Base-by-base conservation (phyloP, 2,113 vertebrate species). In the Turnix velox region DNA sequence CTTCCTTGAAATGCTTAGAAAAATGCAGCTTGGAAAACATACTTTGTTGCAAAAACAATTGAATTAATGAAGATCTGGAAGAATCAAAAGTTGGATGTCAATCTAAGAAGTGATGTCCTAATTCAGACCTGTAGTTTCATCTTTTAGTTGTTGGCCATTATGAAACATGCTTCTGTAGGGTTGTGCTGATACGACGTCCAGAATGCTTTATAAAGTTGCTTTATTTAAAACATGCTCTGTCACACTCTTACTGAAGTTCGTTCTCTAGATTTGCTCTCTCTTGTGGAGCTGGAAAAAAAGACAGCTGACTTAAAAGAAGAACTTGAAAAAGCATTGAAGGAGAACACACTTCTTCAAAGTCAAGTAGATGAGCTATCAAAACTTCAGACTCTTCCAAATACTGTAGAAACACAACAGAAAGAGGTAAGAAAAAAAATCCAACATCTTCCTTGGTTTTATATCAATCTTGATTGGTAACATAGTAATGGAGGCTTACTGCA, bases 221-320 rank as follows among this genome's bases (percentile, higher is more conserved):
- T 76, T 52, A 31, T 69, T 78, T 89, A 76, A 52, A 81, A 58
- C 9, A 31, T 30, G 3, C 2, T 54, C 10, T 76, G 13, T 88
- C 62, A 17, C 7, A 2, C 5, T 73, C n/a, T 91, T 83, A 85
- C 14, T 65, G 81, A 92, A 81, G 19, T 39, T 54, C 15, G 65
- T 65, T 84, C 11, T 74, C 23, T 92, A 98, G 98, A 96, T 76
- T 74, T 95, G 46, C 52, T 94, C 4, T 96, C 48, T 80, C 92
- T 87, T 59, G 22, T 98, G 74, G 97, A 98, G 33, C 91, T 99
- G 59, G 98, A 98, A 92, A 98, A 95, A 90, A 98, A 88, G 1
- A 90, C 97, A 39, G 78, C 80, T 12, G 94, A 94, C 16, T 96
- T 98, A 48, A 97, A 97, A 72, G 97, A 94, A 92, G 97, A 98